Conservation (phyloP, 2,797 vertebrate species). For the Halcyon badia region DNA sequence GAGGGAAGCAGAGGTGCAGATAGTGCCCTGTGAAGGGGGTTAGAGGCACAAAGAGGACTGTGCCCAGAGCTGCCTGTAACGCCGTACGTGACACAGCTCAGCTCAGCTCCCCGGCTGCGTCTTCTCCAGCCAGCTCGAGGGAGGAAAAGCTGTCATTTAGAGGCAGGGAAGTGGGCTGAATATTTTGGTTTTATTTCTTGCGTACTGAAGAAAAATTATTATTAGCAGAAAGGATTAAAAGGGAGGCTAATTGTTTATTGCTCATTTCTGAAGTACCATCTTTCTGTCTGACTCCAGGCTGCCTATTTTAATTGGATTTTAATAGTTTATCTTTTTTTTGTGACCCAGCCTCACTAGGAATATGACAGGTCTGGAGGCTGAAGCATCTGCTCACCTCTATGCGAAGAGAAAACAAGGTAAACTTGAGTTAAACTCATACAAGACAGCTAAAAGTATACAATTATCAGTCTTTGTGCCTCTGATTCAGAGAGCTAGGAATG, state of each 20-base stretch:
- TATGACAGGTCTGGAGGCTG: not conserved
- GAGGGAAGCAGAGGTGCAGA: not conserved
- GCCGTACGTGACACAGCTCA: not conserved
- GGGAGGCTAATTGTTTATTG: not conserved
- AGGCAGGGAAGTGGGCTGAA: not conserved
- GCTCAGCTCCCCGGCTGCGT: not conserved
- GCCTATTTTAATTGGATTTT: not conserved
- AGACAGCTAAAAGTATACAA: not conserved
- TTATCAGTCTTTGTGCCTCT: not conserved
- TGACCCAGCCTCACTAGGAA: not conserved
- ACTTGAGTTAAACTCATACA: not conserved
- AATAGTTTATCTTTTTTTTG: not conserved
- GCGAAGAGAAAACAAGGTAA: not conserved
- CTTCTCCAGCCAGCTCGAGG: not conserved
- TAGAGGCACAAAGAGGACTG: not conserved
- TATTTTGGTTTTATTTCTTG: constrained; percentile 25
- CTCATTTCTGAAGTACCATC: constrained; percentile 9
- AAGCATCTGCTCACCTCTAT: not conserved
- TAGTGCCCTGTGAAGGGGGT: not conserved
- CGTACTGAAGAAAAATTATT: not conserved
- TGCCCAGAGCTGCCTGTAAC: not conserved
- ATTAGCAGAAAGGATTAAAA: not conserved
- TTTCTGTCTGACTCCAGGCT: not conserved
- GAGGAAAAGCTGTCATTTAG: not conserved
- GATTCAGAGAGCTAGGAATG: not conserved